Conservation (phyloP, 2,113 vertebrate species). For the Xenopus borealis region DNA sequence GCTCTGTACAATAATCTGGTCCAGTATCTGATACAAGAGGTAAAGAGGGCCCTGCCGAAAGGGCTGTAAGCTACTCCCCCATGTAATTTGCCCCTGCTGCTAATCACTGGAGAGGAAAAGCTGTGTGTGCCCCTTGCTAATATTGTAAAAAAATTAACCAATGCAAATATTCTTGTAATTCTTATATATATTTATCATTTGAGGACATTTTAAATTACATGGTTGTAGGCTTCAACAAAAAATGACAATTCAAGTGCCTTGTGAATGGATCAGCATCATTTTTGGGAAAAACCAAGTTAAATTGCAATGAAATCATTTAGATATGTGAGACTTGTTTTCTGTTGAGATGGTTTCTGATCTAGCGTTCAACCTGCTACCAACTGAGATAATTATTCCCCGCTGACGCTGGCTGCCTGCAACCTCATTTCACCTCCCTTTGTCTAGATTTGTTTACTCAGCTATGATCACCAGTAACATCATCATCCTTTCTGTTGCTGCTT, state of each 20-base stretch:
- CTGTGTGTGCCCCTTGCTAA: too few species aligned
- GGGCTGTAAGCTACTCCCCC: too few species aligned
- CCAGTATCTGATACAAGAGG: too few species aligned
- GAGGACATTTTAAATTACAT: too few species aligned
- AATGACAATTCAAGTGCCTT: not conserved
- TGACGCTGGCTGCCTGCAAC: slow-evolving; percentile 31
- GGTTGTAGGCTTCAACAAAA: too few species aligned
- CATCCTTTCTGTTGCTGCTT: slow-evolving; percentile 7
- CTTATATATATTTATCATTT: too few species aligned
- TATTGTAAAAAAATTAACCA: too few species aligned
- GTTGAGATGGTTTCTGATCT: slow-evolving; percentile 18
- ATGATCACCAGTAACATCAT: not conserved
- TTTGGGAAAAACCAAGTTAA: not conserved
- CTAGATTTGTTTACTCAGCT: slow-evolving; percentile 33
- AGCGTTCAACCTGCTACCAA: slow-evolving; percentile 14
- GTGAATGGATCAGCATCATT: not conserved
- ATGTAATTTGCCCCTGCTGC: too few species aligned
- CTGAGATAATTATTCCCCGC: slow-evolving; percentile 41
- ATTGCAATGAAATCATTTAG: slow-evolving; percentile 3
- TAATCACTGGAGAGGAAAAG: too few species aligned
- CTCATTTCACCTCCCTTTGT: slow-evolving; percentile 41
- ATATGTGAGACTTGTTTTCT: slow-evolving; percentile 8
- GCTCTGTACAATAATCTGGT: too few species aligned
- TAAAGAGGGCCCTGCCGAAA: too few species aligned
- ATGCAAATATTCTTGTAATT: too few species aligned